Base-by-base conservation (phyloP, 2,113 vertebrate species). In the Muntiacus reevesi region DNA sequence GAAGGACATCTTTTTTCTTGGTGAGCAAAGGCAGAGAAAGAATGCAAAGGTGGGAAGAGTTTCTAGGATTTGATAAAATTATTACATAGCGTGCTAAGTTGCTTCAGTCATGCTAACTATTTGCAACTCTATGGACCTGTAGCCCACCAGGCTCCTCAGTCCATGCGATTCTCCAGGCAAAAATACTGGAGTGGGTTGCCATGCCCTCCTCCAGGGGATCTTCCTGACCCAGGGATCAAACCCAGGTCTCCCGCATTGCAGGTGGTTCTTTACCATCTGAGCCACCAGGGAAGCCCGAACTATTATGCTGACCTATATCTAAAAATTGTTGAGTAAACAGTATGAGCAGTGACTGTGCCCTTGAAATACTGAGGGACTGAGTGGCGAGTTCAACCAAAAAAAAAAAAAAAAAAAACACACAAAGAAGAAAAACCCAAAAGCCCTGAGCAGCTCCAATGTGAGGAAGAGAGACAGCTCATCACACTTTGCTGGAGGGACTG, bases 11-110 rank as follows among this genome's bases (percentile, higher is more conserved):
- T 23, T 21, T 81, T 23, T 79, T 43, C 27, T n/a, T 86, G 85
- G 83, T 47, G 47, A 91, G 59, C 47, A 47, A 1, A 64, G 16
- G 36, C 2, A 52, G 21, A 78, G n/a, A 47, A 55, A 62, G 27
- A 62, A 81, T 14, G 16, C 5, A n/a, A 76, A n/a, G 2, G 16
- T 3, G 5, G 36, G 55, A 52, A n/a, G 3, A 50, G 13, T 25
- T n/a, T 36, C 57, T 30, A 76, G 47, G 21, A 40, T 89, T 92
- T 96, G 74, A 36, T 89, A 36, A 47, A 90, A 50, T 36, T 27
- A 28, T 15, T 15, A 76, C 6, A 2, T 43, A 27, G 40, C 1
- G 2, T 27, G 71, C 36, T 43, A 76, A 76, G 23, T 4, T 43
- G 40, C 23, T 43, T 76, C 3, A 76, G 40, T 27, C 40, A 27